Evolutionary conservation across 2,888 invertebrate species (phyloP).

Genomic region (Troilus luridus): DNA sequence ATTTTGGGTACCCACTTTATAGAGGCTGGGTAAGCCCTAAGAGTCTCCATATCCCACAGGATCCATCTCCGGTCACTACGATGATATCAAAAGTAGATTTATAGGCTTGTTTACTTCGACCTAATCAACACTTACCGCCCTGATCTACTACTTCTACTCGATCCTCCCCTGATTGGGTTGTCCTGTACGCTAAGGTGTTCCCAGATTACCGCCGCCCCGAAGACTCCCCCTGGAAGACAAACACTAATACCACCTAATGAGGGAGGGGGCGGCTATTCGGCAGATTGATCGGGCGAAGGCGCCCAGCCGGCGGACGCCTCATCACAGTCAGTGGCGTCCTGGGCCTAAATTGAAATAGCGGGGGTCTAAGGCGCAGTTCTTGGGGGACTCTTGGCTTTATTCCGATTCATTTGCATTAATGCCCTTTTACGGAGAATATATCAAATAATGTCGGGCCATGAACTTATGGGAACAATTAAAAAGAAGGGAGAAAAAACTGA

Average conservation of each 20-base stretch:
- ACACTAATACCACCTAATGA: background rate
- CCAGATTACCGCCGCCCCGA: background rate
- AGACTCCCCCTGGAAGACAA: background rate
- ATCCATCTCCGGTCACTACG: too few relatives aligned
- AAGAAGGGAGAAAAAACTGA: background rate
- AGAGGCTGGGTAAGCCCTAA: too few relatives aligned
- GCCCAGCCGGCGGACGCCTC: conserved; percentile 46
- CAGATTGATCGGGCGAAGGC: conserved; percentile 52
- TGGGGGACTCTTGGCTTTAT: background rate
- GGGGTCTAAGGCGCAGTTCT: background rate
- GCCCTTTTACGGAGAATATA: background rate
- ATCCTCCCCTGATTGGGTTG: background rate
- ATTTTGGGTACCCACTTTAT: too few relatives aligned
- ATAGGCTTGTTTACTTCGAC: too few relatives aligned
- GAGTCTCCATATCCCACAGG: too few relatives aligned
- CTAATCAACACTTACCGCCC: conserved; percentile 15
- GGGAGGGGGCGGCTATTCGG: conserved; percentile 20
- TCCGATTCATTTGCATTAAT: conserved; percentile 36
- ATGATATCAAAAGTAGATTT: too few relatives aligned
- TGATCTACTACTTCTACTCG: background rate
- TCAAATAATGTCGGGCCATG: background rate
- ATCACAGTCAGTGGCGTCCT: conserved; percentile 17
- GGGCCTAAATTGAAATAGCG: conserved; percentile 45
- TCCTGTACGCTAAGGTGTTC: background rate
- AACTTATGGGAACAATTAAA: background rate